These are phyloP conservation scores for Trinorchestia longiramus DNA, from an alignment of 1,140 invertebrate species.

Conservation along the genomic window DNA sequence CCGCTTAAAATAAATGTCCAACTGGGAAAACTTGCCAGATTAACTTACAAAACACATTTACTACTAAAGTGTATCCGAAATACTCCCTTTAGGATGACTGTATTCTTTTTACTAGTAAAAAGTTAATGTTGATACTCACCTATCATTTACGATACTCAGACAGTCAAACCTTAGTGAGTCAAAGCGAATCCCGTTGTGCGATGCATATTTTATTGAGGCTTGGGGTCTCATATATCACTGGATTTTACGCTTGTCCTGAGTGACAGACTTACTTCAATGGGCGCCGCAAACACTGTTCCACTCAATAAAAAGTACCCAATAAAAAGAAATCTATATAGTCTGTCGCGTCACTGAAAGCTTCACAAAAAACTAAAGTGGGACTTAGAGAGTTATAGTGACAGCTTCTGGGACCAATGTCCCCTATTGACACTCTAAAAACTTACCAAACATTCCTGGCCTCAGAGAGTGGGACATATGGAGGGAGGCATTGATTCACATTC, in stretches of 20 bases:
- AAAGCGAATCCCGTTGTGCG: conserved; percentile 1
- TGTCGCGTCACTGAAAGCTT: not conserved
- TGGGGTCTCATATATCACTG: not conserved
- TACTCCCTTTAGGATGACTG: not conserved
- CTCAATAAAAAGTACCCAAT: conserved; percentile 48
- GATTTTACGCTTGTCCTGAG: conserved; percentile 37
- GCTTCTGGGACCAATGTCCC: conserved; percentile 38
- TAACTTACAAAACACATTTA: not conserved
- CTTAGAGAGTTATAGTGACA: conserved; percentile 49
- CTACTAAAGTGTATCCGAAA: not conserved
- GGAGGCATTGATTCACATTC: conserved; percentile 43
- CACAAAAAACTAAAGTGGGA: conserved; percentile 47
- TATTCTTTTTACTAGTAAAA: not conserved
- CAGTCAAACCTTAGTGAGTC: not conserved
- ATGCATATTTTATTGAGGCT: conserved; percentile 29
- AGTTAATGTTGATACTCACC: not conserved
- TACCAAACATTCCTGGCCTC: conserved; percentile 36
- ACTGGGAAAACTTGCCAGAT: not conserved
- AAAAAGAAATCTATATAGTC: conserved; percentile 49
- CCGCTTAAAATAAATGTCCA: not conserved
- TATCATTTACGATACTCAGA: not conserved
- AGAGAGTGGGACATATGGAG: conserved; percentile 10
- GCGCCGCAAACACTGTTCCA: conserved; percentile 51
- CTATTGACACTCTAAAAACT: conserved; percentile 41
- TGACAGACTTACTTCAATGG: conserved; percentile 35